phyloP scores from a whole-genome alignment of 2,888 invertebrate genomes.

The Apodemia zela region DNA sequence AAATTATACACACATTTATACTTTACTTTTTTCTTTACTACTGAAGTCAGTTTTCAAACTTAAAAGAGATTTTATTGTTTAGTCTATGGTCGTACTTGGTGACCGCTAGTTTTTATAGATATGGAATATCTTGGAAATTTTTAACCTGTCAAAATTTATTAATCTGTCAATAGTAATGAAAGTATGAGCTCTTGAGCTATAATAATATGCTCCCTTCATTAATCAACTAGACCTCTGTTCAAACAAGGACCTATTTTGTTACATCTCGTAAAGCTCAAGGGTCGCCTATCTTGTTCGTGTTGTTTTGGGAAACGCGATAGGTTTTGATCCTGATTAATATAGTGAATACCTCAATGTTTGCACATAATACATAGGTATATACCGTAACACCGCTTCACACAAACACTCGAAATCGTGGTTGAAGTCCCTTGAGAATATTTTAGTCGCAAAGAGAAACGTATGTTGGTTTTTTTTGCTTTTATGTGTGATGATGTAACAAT shows the following conservation, averaged over 20 bases:
- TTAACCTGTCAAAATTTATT: too few species aligned
- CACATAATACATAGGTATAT: neutral
- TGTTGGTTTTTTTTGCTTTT: too few species aligned
- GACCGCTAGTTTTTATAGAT: too few species aligned
- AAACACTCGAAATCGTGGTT: neutral
- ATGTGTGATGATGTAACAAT: too few species aligned
- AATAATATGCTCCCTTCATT: conserved; percentile 8
- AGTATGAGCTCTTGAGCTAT: neutral
- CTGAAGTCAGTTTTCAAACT: too few species aligned
- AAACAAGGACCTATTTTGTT: conserved; percentile 7
- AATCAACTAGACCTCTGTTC: conserved; percentile 4
- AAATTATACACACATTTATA: too few species aligned
- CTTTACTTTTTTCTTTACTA: too few species aligned
- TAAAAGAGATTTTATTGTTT: too few species aligned
- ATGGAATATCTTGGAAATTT: too few species aligned
- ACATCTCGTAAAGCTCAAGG: conserved; percentile 10
- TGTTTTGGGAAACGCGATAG: conserved; percentile 3
- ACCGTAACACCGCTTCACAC: neutral
- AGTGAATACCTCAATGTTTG: neutral
- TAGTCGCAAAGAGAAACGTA: too few species aligned
- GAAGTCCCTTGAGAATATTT: neutral
- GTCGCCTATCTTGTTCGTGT: neutral
- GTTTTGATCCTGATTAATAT: conserved; percentile 14
- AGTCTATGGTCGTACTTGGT: too few species aligned
- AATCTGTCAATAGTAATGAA: too few species aligned